Base-by-base conservation (phyloP, 2,888 invertebrate species). In the Busseola fusca region DNA sequence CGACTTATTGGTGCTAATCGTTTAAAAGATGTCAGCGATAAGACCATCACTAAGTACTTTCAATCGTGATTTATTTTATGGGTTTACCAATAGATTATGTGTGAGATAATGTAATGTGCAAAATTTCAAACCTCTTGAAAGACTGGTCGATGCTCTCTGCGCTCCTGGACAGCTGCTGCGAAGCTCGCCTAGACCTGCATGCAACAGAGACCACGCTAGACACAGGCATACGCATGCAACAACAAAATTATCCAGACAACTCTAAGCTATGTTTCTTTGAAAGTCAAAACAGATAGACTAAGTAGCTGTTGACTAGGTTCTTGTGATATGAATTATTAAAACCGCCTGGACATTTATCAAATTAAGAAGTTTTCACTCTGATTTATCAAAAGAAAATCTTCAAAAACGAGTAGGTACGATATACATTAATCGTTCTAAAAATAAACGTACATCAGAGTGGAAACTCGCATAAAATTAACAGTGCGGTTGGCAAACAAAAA, bases 121-220 rank as follows among this genome's bases (percentile, higher is more conserved):
- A 78, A 81, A 78, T 58, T 65, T 72, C 70, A 75, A 95, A 97
- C 97, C 97, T 96, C 87, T 96, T 96, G 89, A 95, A 94, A 30
- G 94, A 89, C 83, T 96, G 96, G 88, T 96, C 96, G 93, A 97
- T 96, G 94, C 96, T 96, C 93, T 97, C 97, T 87, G 96, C 96
- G 91, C 97, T 97, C 92, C 97, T 94, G 90, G 97, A 96, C 92
- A 97, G 96, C 95, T 98, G 98, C 96, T 98, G 98, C 88, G 98
- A 98, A 91, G 98, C 97, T 93, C 98, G 97, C 93, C 98, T 97
- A 96, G 98, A 98, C 97, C 98, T 98, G 96, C 92, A 96, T 96
- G 96, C 95, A 96, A 96, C 93, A 96, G 92, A 96, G 89, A 94
- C 93, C 92, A 92, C 91, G 90, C 90, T 95, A 96, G 90, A 94